Percentiles rank a stretch among this genome's conserved stretches.
Evolutionary conservation across 2,888 invertebrate species (phyloP).

Genomic region (Drosophila niveifrons): DNA sequence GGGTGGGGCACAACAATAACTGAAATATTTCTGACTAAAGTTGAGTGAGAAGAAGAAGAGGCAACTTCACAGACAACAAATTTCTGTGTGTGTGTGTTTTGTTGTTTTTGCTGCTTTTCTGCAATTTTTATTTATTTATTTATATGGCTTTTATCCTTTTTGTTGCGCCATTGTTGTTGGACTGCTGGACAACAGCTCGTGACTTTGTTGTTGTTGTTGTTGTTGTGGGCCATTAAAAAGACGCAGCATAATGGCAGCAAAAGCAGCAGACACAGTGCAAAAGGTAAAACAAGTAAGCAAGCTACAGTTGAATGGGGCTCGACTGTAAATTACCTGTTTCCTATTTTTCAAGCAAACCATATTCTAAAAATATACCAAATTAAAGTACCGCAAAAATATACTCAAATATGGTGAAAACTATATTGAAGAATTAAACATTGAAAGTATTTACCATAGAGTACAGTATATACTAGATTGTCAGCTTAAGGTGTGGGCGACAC

Average conservation of each 20-base stretch:
- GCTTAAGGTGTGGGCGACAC: too few relatives aligned
- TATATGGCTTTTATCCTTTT: constrained; percentile 76
- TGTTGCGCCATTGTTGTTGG: constrained; percentile 50
- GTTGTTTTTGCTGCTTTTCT: constrained; percentile 29
- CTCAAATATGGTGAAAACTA: too few relatives aligned
- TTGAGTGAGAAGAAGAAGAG: background rate
- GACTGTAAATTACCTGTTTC: too few relatives aligned
- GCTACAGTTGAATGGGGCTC: too few relatives aligned
- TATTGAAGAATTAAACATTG: too few relatives aligned
- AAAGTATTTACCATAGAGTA: too few relatives aligned
- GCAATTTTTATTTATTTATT: constrained; percentile 81
- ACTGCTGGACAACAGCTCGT: constrained; percentile 37
- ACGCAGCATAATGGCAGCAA: constrained; percentile 81
- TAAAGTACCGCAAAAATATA: too few relatives aligned
- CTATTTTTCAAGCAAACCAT: too few relatives aligned
- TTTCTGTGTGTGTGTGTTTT: constrained; percentile 38
- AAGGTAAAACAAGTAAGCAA: constrained; percentile 40
- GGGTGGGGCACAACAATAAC: constrained; percentile 24
- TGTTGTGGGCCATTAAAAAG: constrained; percentile 78
- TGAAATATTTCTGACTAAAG: constrained; percentile 18
- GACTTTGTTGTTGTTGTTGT: constrained; percentile 52
- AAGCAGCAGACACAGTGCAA: constrained; percentile 40
- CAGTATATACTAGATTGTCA: too few relatives aligned
- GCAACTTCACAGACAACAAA: constrained; percentile 73
- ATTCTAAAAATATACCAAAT: too few relatives aligned